Conservation (phyloP, 2,888 invertebrate species). For the Euplagia quadripunctaria region DNA sequence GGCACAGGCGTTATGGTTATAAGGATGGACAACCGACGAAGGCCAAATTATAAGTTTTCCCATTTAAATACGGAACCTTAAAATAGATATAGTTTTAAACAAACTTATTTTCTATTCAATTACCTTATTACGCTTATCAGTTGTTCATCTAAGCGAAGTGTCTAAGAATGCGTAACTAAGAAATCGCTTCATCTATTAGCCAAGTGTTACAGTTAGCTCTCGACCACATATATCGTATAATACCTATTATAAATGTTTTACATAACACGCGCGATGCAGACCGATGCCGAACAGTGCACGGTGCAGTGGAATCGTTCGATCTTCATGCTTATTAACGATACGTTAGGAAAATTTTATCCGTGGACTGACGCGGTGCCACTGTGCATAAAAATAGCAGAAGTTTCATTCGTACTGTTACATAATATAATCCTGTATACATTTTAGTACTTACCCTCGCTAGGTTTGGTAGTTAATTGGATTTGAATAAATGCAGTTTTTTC, state of each 20-base stretch:
- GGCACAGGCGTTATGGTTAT: neutral
- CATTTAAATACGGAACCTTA: neutral
- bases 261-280: slow-evolving; percentile 42
- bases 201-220: slow-evolving; percentile 18
- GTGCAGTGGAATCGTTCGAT: slow-evolving; percentile 54
- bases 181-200: slow-evolving; percentile 15
- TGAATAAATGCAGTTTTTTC: neutral
- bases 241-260: slow-evolving; percentile 35
- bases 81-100: neutral
- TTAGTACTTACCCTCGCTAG: neutral
- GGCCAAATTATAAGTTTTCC: neutral
- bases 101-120: neutral
- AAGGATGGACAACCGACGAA: neutral
- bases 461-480: too few species aligned
- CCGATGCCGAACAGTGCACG: slow-evolving; percentile 25
- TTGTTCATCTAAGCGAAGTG: neutral
- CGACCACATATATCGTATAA: slow-evolving; percentile 20
- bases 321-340: slow-evolving; percentile 55
- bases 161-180: slow-evolving; percentile 19
- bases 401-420: neutral
- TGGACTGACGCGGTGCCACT: slow-evolving; percentile 13
- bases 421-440: neutral
- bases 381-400: slow-evolving; percentile 17
- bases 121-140: neutral
- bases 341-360: slow-evolving; percentile 46